These are phyloP conservation scores for Lasioglossum baleicum DNA, from an alignment of 1,140 invertebrate species.

Conservation along the genomic window DNA sequence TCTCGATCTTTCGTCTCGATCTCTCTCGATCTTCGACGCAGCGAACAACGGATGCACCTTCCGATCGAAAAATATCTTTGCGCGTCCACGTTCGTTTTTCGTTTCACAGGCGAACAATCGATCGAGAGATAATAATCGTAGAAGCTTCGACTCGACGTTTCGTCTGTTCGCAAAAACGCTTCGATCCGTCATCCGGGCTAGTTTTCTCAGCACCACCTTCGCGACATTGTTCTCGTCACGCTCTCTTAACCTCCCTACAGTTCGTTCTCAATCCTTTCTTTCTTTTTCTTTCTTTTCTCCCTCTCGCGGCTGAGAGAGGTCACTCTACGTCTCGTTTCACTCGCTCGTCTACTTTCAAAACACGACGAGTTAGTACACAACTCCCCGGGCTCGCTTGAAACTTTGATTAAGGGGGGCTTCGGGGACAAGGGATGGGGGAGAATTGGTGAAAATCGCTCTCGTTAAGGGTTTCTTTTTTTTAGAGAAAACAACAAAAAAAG, in stretches of 20 bases:
- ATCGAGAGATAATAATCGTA: neutral
- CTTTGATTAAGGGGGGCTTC: conserved; percentile 36
- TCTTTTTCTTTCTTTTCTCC: neutral
- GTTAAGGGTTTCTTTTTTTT: conserved; percentile 40
- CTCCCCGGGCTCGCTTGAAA: conserved; percentile 48
- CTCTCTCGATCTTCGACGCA: neutral
- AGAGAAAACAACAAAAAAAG: conserved; percentile 50
- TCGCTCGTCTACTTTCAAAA: conserved; percentile 63
- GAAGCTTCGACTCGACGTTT: conserved; percentile 22
- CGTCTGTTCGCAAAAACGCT: neutral
- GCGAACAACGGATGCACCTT: neutral
- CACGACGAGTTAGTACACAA: conserved; percentile 63
- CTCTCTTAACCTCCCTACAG: neutral
- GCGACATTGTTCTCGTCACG: conserved; percentile 39
- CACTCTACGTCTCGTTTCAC: conserved; percentile 59
- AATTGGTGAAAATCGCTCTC: neutral
- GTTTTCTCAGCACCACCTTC: conserved; percentile 68
- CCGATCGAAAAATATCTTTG: neutral
- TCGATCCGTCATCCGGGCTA: neutral
- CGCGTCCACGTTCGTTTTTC: conserved; percentile 9
- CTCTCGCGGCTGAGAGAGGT: neutral
- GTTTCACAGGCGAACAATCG: neutral
- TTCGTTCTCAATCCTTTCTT: conserved; percentile 10
- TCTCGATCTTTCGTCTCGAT: neutral
- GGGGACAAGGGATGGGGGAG: conserved; percentile 13